Conservation (phyloP, 2,888 invertebrate genomes). For the Hyposoter dolosus region DNA sequence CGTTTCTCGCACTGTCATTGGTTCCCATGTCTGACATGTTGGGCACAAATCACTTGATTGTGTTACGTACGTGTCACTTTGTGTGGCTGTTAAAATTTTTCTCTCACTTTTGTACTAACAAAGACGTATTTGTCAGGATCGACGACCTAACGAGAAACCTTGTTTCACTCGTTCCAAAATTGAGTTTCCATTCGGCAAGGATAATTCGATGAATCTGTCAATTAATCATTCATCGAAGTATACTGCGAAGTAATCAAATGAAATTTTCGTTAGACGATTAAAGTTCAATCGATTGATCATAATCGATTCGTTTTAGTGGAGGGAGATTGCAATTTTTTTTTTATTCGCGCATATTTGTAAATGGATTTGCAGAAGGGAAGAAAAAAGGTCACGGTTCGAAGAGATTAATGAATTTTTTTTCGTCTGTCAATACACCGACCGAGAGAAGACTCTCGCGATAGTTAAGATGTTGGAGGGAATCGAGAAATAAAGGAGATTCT, state of each 20-base stretch:
- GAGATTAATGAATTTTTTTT: constrained; percentile 23
- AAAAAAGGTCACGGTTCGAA: constrained; percentile 4
- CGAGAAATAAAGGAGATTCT: constrained; percentile 37
- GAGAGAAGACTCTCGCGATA: background rate
- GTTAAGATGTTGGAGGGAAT: constrained; percentile 28
- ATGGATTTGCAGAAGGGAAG: background rate
- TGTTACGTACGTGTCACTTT: background rate
- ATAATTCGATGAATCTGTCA: background rate
- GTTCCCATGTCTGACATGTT: background rate
- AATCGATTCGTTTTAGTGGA: background rate
- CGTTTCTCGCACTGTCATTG: background rate
- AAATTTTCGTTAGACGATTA: background rate
- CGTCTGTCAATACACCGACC: background rate
- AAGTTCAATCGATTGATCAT: background rate
- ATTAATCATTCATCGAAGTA: background rate
- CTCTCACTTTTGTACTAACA: background rate
- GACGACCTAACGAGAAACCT: background rate
- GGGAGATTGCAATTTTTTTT: background rate
- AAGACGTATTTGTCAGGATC: background rate
- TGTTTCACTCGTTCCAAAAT: background rate
- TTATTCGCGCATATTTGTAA: background rate
- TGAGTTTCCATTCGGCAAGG: background rate
- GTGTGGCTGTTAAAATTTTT: background rate
- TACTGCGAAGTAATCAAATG: background rate
- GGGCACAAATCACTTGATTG: background rate